phyloP scores from a whole-genome alignment of 2,797 vertebrate genomes.

The Euphonia xanthogaster region DNA sequence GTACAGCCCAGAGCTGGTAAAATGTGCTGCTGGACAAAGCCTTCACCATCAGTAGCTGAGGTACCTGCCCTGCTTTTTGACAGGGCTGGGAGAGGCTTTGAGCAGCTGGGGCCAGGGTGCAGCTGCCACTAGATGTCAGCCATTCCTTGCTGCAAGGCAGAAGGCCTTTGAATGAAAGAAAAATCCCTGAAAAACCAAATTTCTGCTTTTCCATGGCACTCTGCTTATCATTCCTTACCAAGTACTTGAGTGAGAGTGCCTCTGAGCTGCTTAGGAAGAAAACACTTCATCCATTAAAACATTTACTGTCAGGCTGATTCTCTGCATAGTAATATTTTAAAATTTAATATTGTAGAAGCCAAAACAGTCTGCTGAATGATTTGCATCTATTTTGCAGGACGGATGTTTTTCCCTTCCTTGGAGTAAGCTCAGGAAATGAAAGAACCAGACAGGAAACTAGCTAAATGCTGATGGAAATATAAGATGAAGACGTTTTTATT shows the following conservation, averaged over 20 bases:
- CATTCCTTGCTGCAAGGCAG: conserved; percentile 4
- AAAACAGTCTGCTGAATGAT: conserved; percentile 46
- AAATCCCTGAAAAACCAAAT: background rate
- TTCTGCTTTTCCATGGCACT: background rate
- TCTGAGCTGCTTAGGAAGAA: background rate
- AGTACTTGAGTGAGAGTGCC: background rate
- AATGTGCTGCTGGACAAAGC: background rate
- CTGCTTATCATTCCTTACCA: background rate
- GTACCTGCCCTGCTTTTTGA: background rate
- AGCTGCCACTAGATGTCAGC: conserved; percentile 71
- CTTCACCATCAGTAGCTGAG: background rate
- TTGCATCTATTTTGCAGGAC: conserved; percentile 68
- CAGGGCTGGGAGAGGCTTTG: accelerated
- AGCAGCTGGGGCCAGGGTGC: background rate
- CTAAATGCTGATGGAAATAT: conserved; percentile 67
- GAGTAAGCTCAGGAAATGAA: conserved; percentile 75
- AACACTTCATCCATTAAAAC: background rate
- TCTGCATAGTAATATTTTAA: background rate
- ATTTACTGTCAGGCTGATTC: background rate
- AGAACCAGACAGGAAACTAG: conserved; percentile 74
- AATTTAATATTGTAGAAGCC: background rate
- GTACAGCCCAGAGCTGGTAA: background rate
- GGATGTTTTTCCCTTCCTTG: conserved; percentile 72
- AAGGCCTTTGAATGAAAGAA: background rate
- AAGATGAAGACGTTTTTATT: conserved; percentile 53